These are phyloP conservation scores for Stichodactyla helianthus DNA, from an alignment of 64 coral and sea anemone species.

Conservation along the genomic window DNA sequence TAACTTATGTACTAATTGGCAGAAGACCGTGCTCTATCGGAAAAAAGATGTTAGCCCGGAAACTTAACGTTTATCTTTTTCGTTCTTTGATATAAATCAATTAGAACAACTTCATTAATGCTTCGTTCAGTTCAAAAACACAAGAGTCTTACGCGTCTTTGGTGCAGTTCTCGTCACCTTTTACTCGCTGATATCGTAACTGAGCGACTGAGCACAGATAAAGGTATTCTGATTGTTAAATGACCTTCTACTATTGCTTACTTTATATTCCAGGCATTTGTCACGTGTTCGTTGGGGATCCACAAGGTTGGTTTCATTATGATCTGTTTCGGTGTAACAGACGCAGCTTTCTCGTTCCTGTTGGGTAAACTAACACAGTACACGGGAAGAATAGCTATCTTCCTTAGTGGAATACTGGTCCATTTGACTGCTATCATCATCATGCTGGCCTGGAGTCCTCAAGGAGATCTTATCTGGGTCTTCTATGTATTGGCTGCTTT, in stretches of 20 bases:
- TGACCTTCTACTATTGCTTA: background rate
- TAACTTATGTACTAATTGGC: too few relatives aligned
- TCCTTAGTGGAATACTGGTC: conserved; percentile 75
- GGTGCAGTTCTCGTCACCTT: too few relatives aligned
- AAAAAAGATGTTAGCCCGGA: too few relatives aligned
- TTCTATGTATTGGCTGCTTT: conserved; percentile 82
- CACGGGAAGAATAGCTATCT: conserved; percentile 77
- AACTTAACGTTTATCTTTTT: too few relatives aligned
- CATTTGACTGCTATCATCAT: conserved; percentile 70
- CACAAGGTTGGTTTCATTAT: conserved; percentile 93
- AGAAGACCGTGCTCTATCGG: too few relatives aligned
- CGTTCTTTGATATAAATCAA: too few relatives aligned
- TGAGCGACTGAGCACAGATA: too few relatives aligned
- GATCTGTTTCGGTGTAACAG: conserved; percentile 96
- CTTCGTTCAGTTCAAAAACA: too few relatives aligned
- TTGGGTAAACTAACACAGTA: conserved; percentile 80
- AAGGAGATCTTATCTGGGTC: conserved; percentile 64
- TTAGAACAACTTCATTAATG: too few relatives aligned
- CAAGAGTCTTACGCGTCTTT: too few relatives aligned
- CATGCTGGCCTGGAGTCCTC: conserved; percentile 81
- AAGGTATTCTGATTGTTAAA: too few relatives aligned
- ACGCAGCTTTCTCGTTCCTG: conserved; percentile 76
- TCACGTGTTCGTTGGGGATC: conserved; percentile 85
- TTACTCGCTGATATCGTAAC: too few relatives aligned
- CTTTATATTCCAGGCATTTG: conserved; percentile 66